phyloP scores from a whole-genome alignment of 2,888 invertebrate species.

The Morpho helenor region DNA sequence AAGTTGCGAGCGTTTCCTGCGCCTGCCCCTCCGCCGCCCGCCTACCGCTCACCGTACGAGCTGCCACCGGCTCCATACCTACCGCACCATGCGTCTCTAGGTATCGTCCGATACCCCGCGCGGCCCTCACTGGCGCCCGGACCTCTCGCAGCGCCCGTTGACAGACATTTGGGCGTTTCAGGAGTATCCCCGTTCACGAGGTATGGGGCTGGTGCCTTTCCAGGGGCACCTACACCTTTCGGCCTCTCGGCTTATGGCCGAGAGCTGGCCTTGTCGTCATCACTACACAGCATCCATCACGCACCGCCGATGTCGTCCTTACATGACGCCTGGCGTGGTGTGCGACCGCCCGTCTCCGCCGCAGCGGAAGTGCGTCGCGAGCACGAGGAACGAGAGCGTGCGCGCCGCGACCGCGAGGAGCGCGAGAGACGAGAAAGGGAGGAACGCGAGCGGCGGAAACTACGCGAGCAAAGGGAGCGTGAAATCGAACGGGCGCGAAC shows the following conservation, averaged over 20 bases:
- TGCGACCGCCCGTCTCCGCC: conserved; percentile 48
- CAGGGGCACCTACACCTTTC: conserved; percentile 82
- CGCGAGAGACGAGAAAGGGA: conserved; percentile 79
- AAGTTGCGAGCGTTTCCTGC: conserved; percentile 58
- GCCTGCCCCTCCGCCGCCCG: conserved; percentile 69
- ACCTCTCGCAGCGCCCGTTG: conserved; percentile 45
- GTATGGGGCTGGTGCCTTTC: conserved; percentile 84
- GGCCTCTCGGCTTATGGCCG: conserved; percentile 85
- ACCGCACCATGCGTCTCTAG: conserved; percentile 85
- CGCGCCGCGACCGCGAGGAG: conserved; percentile 81
- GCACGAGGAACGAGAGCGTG: conserved; percentile 73
- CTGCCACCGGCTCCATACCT: conserved; percentile 82
- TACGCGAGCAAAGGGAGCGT: conserved; percentile 75
- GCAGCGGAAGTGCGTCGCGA: conserved; percentile 58
- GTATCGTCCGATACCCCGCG: conserved; percentile 62
- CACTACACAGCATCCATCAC: conserved; percentile 69
- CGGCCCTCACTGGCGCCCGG: conserved; percentile 34
- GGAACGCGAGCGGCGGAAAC: conserved; percentile 79
- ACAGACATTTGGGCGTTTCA: conserved; percentile 63
- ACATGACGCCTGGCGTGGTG: conserved; percentile 67
- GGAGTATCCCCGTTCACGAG: conserved; percentile 90
- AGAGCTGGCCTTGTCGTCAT: conserved; percentile 76
- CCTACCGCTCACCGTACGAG: conserved; percentile 74
- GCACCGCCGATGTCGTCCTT: conserved; percentile 54
- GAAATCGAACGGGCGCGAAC: conserved; percentile 82